Evolutionary conservation across 2,888 invertebrate genomes (phyloP).

Genomic region (Drosophila acutilabella): DNA sequence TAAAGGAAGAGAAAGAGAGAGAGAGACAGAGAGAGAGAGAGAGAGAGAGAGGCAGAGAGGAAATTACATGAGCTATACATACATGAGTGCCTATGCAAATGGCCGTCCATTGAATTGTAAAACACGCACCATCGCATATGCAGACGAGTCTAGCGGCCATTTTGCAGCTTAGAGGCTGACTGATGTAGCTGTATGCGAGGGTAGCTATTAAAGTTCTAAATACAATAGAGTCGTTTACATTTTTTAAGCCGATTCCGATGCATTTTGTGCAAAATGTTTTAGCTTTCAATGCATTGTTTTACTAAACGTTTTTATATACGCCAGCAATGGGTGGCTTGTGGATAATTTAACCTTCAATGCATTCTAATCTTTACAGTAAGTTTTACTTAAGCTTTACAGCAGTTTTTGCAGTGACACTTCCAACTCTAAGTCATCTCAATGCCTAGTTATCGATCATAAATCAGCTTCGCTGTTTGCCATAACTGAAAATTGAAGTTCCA

Average conservation of each 20-base stretch:
- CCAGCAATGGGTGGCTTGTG: too few relatives aligned
- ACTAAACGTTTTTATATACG: too few relatives aligned
- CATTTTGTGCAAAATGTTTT: too few relatives aligned
- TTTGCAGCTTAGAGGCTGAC: conserved; percentile 37
- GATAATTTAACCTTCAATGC: too few relatives aligned
- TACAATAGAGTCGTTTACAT: too few relatives aligned
- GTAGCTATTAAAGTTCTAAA: not conserved
- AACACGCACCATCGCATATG: conserved; percentile 66
- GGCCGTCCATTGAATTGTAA: conserved; percentile 72
- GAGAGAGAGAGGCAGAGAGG: conserved; percentile 1
- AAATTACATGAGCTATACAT: conserved; percentile 54
- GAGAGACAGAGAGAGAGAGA: not conserved
- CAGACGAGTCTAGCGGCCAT: conserved; percentile 49
- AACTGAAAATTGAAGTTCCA: not conserved
- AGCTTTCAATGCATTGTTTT: too few relatives aligned
- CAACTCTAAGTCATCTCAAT: not conserved
- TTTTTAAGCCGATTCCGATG: too few relatives aligned
- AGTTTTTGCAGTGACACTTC: not conserved
- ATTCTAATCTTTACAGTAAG: too few relatives aligned
- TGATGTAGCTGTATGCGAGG: not conserved
- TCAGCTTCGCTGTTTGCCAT: too few relatives aligned
- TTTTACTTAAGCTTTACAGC: too few relatives aligned
- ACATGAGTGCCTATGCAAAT: conserved; percentile 68
- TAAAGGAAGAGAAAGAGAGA: not conserved
- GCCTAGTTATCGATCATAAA: not conserved